Evolutionary conservation across 1,140 invertebrate genomes (phyloP).

Genomic region (Sinella curviseta): DNA sequence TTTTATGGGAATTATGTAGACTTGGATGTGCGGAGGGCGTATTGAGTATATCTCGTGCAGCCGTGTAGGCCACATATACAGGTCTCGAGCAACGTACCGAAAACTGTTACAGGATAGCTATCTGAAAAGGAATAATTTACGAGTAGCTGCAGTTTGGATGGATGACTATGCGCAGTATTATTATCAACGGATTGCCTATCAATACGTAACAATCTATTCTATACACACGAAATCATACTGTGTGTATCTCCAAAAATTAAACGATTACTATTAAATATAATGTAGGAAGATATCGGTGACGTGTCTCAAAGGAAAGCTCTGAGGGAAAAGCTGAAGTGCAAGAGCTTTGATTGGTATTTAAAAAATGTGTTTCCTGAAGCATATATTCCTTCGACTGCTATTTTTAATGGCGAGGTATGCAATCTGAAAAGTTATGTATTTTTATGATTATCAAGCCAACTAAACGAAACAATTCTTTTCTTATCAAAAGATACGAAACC

Average conservation of each 20-base stretch:
- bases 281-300: constrained; percentile 70
- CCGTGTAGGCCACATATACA: constrained; percentile 32
- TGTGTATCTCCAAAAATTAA: too few species aligned
- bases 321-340: constrained; percentile 81
- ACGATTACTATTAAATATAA: background rate
- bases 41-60: constrained; percentile 29
- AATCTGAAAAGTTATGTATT: background rate
- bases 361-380: constrained; percentile 66
- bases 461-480: background rate
- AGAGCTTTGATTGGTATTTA: constrained; percentile 96
- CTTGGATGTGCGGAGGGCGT: constrained; percentile 16
- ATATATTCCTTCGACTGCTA: background rate
- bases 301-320: constrained; percentile 73
- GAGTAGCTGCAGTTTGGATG: constrained; percentile 32
- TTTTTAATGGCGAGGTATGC: background rate
- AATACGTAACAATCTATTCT: background rate
- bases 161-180: constrained; percentile 32
- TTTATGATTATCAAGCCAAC: background rate
- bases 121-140: constrained; percentile 23
- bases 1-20: too few species aligned
- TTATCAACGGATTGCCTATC: constrained; percentile 17
- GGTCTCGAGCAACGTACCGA: background rate
- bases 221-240: background rate
- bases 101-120: background rate
- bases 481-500: background rate